A percentile compares a stretch with the other conserved stretches of the same genome.
These are phyloP conservation scores for Nebria salina DNA, from an alignment of 2,888 invertebrate genomes.

Conservation along the genomic window DNA sequence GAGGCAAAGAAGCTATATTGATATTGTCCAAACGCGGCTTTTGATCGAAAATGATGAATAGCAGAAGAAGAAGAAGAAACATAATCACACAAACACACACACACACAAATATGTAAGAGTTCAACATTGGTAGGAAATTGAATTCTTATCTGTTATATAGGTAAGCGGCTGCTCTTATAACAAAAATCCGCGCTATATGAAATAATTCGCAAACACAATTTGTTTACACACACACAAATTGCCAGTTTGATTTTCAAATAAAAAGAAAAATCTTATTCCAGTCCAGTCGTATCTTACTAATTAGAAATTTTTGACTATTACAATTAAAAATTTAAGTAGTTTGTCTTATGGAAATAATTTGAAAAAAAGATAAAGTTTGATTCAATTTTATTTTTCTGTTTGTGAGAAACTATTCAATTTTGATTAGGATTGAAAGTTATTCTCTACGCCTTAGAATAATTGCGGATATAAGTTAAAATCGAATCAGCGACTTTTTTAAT, in stretches of 20 bases:
- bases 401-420: too few species aligned
- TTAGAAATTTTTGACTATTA: too few species aligned
- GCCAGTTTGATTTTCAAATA: too few species aligned
- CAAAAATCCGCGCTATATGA: neutral
- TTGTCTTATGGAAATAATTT: too few species aligned
- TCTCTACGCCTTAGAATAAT: too few species aligned
- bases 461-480: neutral
- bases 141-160: neutral
- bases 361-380: neutral
- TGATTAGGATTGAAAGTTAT: too few species aligned
- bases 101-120: neutral
- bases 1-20: constrained; percentile 4
- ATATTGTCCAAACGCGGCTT: constrained; percentile 23
- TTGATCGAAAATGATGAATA: constrained; percentile 26
- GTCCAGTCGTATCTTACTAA: too few species aligned
- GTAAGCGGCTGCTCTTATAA: too few species aligned
- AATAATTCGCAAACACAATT: too few species aligned
- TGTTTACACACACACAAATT: too few species aligned
- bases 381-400: neutral
- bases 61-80: neutral
- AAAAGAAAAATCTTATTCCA: too few species aligned
- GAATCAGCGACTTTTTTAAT: neutral
- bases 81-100: neutral
- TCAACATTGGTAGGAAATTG: neutral
- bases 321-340: too few species aligned